Evolutionary conservation across 2,797 vertebrate genomes (phyloP).

Genomic region (Sitta carolinensis): DNA sequence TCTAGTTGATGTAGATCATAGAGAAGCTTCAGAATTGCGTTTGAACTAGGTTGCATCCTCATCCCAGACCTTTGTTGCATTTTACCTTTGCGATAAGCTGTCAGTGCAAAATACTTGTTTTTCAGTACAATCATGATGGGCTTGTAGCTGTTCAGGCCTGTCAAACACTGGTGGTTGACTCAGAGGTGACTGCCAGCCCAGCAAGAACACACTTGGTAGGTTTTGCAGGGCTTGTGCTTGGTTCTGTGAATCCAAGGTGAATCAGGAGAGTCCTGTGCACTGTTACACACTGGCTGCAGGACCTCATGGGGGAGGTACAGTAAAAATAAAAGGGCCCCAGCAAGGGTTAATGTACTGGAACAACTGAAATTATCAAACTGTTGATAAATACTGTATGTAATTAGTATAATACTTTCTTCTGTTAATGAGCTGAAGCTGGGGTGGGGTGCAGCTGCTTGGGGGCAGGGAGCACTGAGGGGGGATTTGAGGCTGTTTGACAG

Average conservation of each 20-base stretch:
- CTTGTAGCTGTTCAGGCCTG: neutral
- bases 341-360: neutral
- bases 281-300: neutral
- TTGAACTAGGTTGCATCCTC: neutral
- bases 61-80: neutral
- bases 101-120: neutral
- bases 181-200: neutral
- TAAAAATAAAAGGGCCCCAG: neutral
- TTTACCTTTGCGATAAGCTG: neutral
- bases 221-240: neutral
- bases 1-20: neutral
- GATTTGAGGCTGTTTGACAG: neutral
- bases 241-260: neutral
- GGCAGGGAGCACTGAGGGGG: neutral
- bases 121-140: neutral
- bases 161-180: neutral
- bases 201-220: neutral
- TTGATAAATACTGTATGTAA: neutral
- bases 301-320: neutral
- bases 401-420: neutral
- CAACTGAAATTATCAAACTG: neutral
- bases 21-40: neutral
- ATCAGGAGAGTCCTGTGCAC: neutral
- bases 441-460: neutral
- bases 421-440: neutral